These are phyloP conservation scores for Drosophila albomicans DNA, from an alignment of 1,140 invertebrate genomes.

Conservation along the genomic window DNA sequence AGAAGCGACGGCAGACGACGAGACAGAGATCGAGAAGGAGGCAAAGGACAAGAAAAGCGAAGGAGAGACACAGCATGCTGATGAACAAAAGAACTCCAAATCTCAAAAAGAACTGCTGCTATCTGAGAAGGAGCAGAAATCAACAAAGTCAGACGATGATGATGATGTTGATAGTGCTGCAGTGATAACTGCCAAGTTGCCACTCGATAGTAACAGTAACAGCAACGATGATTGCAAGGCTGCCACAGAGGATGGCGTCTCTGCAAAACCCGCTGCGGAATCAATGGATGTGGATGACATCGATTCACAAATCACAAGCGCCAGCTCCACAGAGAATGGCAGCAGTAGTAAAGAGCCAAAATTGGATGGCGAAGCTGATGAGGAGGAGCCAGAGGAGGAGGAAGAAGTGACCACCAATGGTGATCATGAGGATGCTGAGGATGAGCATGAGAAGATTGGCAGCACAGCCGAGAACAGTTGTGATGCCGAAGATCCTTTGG, in stretches of 20 bases:
- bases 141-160: constrained; percentile 16
- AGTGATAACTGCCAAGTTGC: constrained; percentile 21
- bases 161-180: constrained; percentile 27
- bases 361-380: constrained; percentile 44
- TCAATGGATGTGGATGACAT: constrained; percentile 61
- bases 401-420: constrained; percentile 76
- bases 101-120: constrained; percentile 6
- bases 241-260: background rate
- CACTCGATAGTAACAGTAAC: constrained; percentile 25
- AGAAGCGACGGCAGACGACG: constrained; percentile 21
- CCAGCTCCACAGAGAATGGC: constrained; percentile 62
- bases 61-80: too few species aligned
- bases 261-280: constrained; percentile 11
- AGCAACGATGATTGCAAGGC: constrained; percentile 31
- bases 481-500: constrained; percentile 73
- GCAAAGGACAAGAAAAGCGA: too few species aligned
- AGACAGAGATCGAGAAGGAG: constrained; percentile 17
- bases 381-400: constrained; percentile 59
- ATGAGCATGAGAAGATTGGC: constrained; percentile 78
- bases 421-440: constrained; percentile 64
- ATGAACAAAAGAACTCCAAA: constrained; percentile 30
- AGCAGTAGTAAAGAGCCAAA: constrained; percentile 53
- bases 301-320: constrained; percentile 76
- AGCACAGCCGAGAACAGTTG: constrained; percentile 74
- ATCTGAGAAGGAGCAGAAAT: background rate